Percentiles rank a stretch among this genome's conserved stretches.
Conservation (phyloP, 1,140 invertebrate genomes). For the Araneus ventricosus region DNA sequence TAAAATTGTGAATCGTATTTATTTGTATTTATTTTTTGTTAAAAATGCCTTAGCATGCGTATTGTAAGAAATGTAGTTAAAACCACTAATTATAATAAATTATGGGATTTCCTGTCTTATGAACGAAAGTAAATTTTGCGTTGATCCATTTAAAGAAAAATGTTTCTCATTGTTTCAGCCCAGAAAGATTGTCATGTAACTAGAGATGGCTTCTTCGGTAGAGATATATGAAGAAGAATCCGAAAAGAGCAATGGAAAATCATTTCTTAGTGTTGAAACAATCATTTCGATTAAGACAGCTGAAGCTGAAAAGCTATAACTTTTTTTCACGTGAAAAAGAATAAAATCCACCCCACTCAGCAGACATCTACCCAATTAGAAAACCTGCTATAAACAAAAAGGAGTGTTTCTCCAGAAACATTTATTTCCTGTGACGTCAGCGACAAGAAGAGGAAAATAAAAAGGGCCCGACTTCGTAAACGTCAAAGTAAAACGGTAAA, state of each 20-base stretch:
- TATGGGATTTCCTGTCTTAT: too few relatives aligned
- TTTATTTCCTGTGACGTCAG: conserved; percentile 55
- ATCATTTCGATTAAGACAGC: neutral
- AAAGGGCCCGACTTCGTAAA: conserved; percentile 9
- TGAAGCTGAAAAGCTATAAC: conserved; percentile 34
- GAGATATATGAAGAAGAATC: neutral
- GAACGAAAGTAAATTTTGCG: too few relatives aligned
- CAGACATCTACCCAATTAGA: conserved; percentile 53
- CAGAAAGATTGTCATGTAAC: neutral
- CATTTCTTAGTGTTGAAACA: conserved; percentile 2
- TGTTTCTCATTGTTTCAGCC: too few relatives aligned
- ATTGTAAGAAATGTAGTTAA: too few relatives aligned
- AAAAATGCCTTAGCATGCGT: too few relatives aligned
- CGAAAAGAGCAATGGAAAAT: neutral
- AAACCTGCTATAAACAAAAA: conserved; percentile 23
- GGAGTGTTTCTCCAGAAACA: conserved; percentile 14
- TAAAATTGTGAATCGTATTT: too few relatives aligned
- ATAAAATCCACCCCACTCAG: conserved; percentile 1
- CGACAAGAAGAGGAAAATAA: neutral
- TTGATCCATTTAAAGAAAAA: too few relatives aligned
- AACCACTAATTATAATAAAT: too few relatives aligned
- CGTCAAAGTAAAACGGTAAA: conserved; percentile 39
- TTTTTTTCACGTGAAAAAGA: neutral
- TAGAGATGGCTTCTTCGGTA: neutral
- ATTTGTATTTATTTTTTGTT: too few relatives aligned